Evolutionary conservation across 2,797 vertebrate genomes (phyloP).

Genomic region (Myioborus miniatus): DNA sequence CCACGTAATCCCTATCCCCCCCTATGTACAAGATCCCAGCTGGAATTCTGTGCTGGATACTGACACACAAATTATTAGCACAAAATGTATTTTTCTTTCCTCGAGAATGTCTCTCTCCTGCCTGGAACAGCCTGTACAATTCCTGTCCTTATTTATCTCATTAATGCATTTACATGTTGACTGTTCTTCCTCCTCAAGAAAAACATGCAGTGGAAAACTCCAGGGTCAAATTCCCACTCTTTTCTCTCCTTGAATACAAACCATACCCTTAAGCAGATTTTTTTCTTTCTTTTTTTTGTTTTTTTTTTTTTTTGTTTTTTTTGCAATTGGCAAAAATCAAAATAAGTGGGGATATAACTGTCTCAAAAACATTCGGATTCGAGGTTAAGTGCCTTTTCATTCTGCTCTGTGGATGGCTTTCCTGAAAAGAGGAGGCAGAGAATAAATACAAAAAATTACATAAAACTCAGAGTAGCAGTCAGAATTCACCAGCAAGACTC

Average conservation of each 20-base stretch:
- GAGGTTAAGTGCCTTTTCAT: neutral
- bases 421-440: neutral
- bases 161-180: neutral
- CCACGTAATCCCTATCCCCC: neutral
- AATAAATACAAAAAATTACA: neutral
- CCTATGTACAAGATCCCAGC: neutral
- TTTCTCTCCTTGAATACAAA: neutral
- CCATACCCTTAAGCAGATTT: neutral
- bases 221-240: neutral
- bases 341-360: neutral
- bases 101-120: neutral
- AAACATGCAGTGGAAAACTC: neutral
- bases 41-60: conserved; percentile 17
- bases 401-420: neutral
- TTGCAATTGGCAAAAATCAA: neutral
- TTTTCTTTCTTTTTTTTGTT: neutral
- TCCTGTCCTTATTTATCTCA: conserved; percentile 23
- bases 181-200: neutral
- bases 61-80: conserved; percentile 19
- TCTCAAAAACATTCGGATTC: neutral
- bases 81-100: conserved; percentile 11
- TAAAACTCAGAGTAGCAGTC: neutral
- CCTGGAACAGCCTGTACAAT: conserved; percentile 43
- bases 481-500: neutral
- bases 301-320: no score